phyloP scores from a whole-genome alignment of 2,797 vertebrate species.

The Liparis tanakae region DNA sequence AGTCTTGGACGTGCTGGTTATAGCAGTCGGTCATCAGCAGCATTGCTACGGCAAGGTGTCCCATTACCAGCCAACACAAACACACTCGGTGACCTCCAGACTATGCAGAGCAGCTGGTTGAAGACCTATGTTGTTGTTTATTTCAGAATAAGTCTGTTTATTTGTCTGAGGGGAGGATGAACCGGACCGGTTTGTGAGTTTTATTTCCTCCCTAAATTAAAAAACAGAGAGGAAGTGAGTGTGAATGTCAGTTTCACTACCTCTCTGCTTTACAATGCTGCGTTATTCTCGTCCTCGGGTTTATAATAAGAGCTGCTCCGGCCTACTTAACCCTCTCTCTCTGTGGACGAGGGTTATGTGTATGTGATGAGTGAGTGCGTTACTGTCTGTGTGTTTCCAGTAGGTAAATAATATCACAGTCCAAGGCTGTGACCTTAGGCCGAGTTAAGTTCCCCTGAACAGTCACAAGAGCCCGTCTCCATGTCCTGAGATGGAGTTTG shows the following conservation, averaged over 20 bases:
- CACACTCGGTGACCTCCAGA: constrained; percentile 43
- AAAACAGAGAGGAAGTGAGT: constrained; percentile 43
- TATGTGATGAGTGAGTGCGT: constrained; percentile 14
- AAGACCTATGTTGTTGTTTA: constrained; percentile 14
- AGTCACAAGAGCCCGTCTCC: neutral
- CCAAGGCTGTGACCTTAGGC: constrained; percentile 4
- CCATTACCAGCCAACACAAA: constrained; percentile 49
- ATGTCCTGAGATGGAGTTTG: neutral
- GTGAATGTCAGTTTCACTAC: constrained; percentile 47
- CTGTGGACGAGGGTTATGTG: constrained; percentile 13
- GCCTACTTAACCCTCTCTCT: constrained; percentile 49
- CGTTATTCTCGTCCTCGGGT: constrained; percentile 55
- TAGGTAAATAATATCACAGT: constrained; percentile 36
- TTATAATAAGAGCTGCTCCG: constrained; percentile 56
- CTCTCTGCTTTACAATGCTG: constrained; percentile 36
- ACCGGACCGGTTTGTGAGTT: constrained; percentile 17
- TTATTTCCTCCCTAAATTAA: constrained; percentile 33
- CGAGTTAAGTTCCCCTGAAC: constrained; percentile 1
- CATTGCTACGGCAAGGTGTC: constrained; percentile 46
- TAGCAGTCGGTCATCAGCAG: constrained; percentile 49
- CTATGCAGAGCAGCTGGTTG: constrained; percentile 38
- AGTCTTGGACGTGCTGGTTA: constrained; percentile 7
- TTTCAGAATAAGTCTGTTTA: constrained; percentile 16
- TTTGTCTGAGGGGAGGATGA: neutral
- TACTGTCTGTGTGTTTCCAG: constrained; percentile 33